Base-by-base conservation (phyloP, 1,140 invertebrate genomes). In the Seison nebaliae region DNA sequence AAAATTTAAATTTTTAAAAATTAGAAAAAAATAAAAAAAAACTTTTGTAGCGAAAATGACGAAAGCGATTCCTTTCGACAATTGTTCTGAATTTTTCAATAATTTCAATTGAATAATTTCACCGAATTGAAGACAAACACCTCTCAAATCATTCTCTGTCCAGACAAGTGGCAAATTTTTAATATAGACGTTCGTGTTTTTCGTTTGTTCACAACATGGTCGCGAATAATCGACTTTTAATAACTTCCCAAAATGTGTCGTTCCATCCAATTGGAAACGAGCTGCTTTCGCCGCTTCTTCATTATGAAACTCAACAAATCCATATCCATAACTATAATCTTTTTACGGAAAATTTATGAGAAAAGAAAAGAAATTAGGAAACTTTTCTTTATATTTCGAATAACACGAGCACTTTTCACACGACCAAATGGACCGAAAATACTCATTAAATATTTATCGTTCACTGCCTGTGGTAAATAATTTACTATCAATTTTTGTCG, bases 401-500 rank as follows among this genome's bases (percentile, higher is more conserved):
- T 34, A 42, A 35, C 14, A 42, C 18, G 28, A 28, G 19, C 33
- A 42, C 3, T 23, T 35, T 29, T 35, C 29, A 12, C 35, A 18
- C 11, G 33, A 34, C 7, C 39, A 33, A 12, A 42, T 35, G 14
- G 22, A 28, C 2, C 33, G 26, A 22, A 42, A 42, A 1, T 35
- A n/a, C 11, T 15, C 1, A 22, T 20, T 29, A 22, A 42, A 36
- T 42, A 23, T n/a, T 36, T 19, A 12, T 42, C 39, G 18, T 42
- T 42, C 6, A 42, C 29, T 12, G 33, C 23, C 19, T 42, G 39
- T 8, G 39, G 39, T 16, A 42, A n/a, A 14, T 42, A 42, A 22
- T 42, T 42, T 7, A 42, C 39, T 5, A 42, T 42, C 20, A 42
- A 69, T 65, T 96, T 98, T 12, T 61, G 65, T 65, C 21, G 31